Base-by-base conservation (phyloP, 2,113 vertebrate genomes). In the Ranitomeya imitator region DNA sequence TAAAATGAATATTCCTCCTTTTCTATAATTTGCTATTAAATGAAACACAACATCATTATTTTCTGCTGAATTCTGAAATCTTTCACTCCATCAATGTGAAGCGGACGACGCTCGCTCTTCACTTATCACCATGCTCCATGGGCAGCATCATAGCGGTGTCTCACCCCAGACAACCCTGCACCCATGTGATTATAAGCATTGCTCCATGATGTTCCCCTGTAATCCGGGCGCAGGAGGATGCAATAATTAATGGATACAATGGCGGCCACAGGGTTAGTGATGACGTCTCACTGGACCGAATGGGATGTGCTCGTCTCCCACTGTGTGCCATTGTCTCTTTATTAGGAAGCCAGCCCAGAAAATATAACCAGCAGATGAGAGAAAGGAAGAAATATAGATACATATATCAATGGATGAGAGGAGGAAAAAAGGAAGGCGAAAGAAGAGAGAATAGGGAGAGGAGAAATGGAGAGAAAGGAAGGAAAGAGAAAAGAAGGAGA, bases 1-100 rank as follows among this genome's bases (percentile, higher is more conserved):
- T 61, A 86, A 86, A 31, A 19, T 63, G 76, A 79, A 79, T 86
- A 86, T 23, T 55, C 74, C 18, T 52, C 37, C 74, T 13, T 67
- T 76, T 52, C 74, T 45, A 86, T 26, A 67, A 67, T 54, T 26
- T 59, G 37, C 60, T 86, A 59, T 79, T 85, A 79, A 86, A 67
- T 86, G 59, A 86, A 79, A 79, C 60, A 79, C 65, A 65, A 86
- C 37, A 51, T 78, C 59, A 16, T 79, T 78, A 59, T 71, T 79
- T 86, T 54, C 55, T 63, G 37, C 10, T 7, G 65, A 78, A 77
- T 54, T 54, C 11, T 54, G 13, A 52, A 78, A 78, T 23, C 31
- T 61, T 81, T 57, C 23, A n/a, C n/a, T 81, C n/a, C n/a, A 81
- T 61, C 79, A 54, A 59, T 61, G 65, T 51, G 51, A 83, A 83